Evolutionary conservation across 2,797 vertebrate species (phyloP).

Genomic region (Rhinella marina): DNA sequence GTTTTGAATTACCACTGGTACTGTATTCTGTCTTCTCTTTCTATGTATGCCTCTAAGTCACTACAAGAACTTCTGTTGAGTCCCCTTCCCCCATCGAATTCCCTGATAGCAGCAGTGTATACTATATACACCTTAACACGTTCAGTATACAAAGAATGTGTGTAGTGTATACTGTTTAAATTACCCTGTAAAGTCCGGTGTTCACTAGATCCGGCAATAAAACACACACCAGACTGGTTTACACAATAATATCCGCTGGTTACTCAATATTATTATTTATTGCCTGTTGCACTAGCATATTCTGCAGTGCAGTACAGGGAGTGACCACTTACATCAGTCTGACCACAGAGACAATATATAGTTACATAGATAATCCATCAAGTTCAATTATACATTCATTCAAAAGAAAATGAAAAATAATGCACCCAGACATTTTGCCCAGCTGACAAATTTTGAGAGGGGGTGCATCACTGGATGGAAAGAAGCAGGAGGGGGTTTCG

Average conservation of each 20-base stretch:
- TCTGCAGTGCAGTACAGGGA: neutral
- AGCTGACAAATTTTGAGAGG: too few relatives aligned
- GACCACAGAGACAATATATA: neutral
- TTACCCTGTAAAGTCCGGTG: neutral
- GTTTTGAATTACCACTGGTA: neutral
- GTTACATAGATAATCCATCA: too few relatives aligned
- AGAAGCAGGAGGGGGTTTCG: too few relatives aligned
- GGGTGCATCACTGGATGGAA: too few relatives aligned
- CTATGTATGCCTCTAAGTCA: neutral
- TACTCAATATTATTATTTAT: neutral
- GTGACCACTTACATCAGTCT: neutral
- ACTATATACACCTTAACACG: neutral
- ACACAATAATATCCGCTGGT: neutral
- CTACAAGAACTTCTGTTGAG: neutral
- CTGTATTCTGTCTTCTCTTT: neutral
- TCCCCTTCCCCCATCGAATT: neutral
- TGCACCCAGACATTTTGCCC: too few relatives aligned
- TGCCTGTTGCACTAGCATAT: neutral
- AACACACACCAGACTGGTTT: neutral
- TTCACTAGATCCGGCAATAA: neutral
- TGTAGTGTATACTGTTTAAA: constrained; percentile 5
- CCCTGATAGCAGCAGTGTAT: neutral
- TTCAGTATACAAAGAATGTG: constrained; percentile 13
- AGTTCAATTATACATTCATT: too few relatives aligned
- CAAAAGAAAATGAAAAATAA: too few relatives aligned